phyloP scores from a whole-genome alignment of 2,113 vertebrate species.

The Rhabdomys dilectus region DNA sequence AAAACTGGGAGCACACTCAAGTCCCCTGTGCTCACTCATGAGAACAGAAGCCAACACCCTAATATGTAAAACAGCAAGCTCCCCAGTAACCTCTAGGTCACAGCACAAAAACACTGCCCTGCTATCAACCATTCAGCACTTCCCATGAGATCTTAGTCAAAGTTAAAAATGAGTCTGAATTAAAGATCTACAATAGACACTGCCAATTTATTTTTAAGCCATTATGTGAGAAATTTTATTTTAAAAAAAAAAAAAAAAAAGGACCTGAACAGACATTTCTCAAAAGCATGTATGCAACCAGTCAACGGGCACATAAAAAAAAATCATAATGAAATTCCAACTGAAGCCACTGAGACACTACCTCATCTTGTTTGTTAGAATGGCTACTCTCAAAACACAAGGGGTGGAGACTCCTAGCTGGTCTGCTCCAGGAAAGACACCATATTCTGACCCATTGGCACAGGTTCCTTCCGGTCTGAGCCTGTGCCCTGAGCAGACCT shows the following conservation, averaged over 20 bases:
- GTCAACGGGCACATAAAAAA: neutral
- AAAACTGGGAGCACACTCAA: neutral
- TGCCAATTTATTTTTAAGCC: slow-evolving; percentile 32
- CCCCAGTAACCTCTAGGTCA: neutral
- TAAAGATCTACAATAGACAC: neutral
- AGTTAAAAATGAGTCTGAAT: neutral
- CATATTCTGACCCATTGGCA: no score
- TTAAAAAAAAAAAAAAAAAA: neutral
- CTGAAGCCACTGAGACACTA: neutral
- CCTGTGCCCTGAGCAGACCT: no score
- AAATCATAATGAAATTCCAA: neutral
- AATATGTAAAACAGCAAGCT: neutral
- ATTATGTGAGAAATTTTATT: slow-evolving; percentile 23
- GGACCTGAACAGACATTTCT: neutral
- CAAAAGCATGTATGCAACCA: neutral
- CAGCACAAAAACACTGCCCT: neutral
- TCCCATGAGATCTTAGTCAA: neutral
- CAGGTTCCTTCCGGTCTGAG: no score
- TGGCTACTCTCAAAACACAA: neutral
- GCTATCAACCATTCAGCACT: neutral
- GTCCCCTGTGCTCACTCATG: neutral
- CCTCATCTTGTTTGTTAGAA: neutral
- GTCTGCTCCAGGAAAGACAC: no score
- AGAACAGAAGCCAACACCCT: neutral
- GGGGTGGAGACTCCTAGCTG: no score